Percentiles rank a stretch among this genome's conserved stretches.
Conservation (phyloP, 2,888 invertebrate genomes). For the Plutella xylostella region DNA sequence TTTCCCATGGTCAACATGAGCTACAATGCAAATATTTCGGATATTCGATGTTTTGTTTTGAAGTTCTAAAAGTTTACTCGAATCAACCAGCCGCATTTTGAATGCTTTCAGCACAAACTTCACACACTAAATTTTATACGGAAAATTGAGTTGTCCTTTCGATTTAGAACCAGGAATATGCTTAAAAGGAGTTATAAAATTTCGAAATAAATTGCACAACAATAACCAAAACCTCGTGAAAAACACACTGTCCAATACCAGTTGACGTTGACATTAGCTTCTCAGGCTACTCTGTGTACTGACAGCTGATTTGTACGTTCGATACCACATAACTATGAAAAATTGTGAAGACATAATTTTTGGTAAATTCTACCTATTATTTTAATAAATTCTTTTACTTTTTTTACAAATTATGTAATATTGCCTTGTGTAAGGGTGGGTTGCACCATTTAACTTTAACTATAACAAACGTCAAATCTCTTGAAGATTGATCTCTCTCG, state of each 20-base stretch:
- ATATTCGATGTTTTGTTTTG: conserved; percentile 79
- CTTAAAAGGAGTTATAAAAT: conserved; percentile 5
- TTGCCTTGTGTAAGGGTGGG: no score
- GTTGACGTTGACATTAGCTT: neutral
- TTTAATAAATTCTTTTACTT: no score
- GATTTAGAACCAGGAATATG: conserved; percentile 8
- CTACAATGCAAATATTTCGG: conserved; percentile 95
- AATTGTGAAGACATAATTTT: no score
- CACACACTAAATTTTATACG: neutral
- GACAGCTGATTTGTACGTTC: neutral
- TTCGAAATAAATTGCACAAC: conserved; percentile 15
- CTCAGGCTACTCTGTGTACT: neutral
- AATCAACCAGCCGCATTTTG: conserved; percentile 69
- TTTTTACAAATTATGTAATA: no score
- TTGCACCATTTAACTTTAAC: no score
- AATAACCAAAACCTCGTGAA: conserved; percentile 12
- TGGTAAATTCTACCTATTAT: no score
- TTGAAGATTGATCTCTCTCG: no score
- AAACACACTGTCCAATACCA: neutral
- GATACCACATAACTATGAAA: no score
- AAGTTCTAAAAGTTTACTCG: conserved; percentile 71
- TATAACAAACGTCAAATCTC: no score
- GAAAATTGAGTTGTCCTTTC: neutral
- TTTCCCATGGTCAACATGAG: conserved; percentile 99
- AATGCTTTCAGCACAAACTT: neutral